phyloP scores from a whole-genome alignment of 2,113 vertebrate genomes.

The Dascyllus trimaculatus region DNA sequence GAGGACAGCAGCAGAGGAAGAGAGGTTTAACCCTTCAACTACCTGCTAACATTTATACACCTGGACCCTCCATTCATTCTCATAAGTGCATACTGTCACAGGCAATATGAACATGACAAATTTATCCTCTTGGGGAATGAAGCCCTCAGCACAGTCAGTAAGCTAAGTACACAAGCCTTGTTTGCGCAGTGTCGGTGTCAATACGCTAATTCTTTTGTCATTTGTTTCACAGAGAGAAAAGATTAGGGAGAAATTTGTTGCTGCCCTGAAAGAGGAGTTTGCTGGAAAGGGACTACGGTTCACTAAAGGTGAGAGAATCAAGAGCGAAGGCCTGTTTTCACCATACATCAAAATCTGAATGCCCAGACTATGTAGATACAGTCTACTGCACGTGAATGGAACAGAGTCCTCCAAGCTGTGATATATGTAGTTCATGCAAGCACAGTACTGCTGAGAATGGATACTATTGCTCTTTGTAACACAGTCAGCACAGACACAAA shows the following conservation, averaged over 20 bases:
- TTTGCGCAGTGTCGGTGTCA: background rate
- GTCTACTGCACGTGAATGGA: too few relatives aligned
- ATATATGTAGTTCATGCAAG: too few relatives aligned
- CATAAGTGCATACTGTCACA: too few relatives aligned
- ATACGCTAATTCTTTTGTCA: background rate
- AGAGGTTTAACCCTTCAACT: slow-evolving; percentile 32
- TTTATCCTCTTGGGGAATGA: too few relatives aligned
- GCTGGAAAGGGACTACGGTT: slow-evolving; percentile 95
- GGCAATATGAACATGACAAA: too few relatives aligned
- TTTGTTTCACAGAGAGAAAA: slow-evolving; percentile 90
- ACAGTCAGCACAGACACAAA: too few relatives aligned
- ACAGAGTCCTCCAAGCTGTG: too few relatives aligned
- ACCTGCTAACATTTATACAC: background rate
- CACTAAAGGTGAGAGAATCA: slow-evolving; percentile 88
- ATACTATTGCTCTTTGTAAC: too few relatives aligned
- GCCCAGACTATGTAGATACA: background rate
- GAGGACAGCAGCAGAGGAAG: slow-evolving; percentile 21
- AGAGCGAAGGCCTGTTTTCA: background rate
- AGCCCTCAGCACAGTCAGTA: too few relatives aligned
- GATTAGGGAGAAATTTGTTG: slow-evolving; percentile 97
- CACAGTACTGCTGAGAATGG: too few relatives aligned
- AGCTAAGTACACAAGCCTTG: background rate
- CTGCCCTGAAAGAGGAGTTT: slow-evolving; percentile 94
- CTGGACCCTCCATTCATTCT: background rate
- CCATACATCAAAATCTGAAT: background rate